These are phyloP conservation scores for Gambusia yucatana DNA, from an alignment of 2,797 vertebrate genomes.

Conservation along the genomic window DNA sequence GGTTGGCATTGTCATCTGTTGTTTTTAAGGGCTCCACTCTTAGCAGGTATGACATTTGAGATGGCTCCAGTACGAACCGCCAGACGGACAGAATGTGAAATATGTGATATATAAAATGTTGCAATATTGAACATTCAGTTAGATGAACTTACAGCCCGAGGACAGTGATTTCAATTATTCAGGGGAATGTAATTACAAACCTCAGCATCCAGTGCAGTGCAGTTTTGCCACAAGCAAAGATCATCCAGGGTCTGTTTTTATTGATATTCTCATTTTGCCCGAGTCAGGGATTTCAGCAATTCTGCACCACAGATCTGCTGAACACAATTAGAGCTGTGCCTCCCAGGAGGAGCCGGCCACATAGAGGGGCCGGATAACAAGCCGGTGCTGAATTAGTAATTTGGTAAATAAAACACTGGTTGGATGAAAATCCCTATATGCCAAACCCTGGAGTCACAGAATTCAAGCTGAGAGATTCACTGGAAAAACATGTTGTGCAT, in stretches of 20 bases:
- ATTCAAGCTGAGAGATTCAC: conserved; percentile 43
- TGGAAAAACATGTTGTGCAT: conserved; percentile 56
- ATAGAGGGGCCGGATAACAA: conserved; percentile 71
- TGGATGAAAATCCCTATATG: conserved; percentile 58
- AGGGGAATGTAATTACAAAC: conserved; percentile 77
- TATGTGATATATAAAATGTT: conserved; percentile 69
- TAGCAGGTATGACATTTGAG: conserved; percentile 42
- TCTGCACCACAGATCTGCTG: conserved; percentile 64
- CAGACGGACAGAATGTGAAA: conserved; percentile 52
- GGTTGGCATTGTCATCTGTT: conserved; percentile 32
- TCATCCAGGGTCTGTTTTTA: conserved; percentile 77
- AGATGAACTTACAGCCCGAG: conserved; percentile 71
- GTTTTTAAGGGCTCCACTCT: conserved; percentile 23
- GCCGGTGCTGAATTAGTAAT: conserved; percentile 75
- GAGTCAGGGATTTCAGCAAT: conserved; percentile 72
- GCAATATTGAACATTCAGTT: conserved; percentile 72
- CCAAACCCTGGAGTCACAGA: conserved; percentile 58
- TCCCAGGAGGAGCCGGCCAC: conserved; percentile 65
- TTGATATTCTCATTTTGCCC: conserved; percentile 79
- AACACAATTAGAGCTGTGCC: conserved; percentile 69
- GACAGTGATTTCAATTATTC: conserved; percentile 80
- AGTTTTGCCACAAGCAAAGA: conserved; percentile 78
- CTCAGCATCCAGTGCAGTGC: conserved; percentile 53
- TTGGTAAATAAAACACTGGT: conserved; percentile 75
- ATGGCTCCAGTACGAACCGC: conserved; percentile 43